A percentile compares a stretch with the other conserved stretches of the same genome.
Evolutionary conservation across 2,797 vertebrate species (phyloP).

Genomic region (Falco berigora): DNA sequence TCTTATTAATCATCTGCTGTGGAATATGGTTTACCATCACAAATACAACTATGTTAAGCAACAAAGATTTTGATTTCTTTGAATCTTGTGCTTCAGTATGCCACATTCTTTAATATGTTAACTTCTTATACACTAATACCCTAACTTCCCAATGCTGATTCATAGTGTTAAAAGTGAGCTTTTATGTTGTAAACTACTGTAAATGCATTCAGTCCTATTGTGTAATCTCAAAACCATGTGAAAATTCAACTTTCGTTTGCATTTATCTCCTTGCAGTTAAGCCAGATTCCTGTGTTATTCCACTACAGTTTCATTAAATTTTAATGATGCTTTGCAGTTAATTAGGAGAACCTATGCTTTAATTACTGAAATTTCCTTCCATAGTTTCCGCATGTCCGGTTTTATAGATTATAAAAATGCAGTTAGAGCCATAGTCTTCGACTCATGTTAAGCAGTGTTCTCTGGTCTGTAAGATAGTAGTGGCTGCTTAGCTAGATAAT

Average conservation of each 20-base stretch:
- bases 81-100: neutral
- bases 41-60: neutral
- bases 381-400: conserved; percentile 43
- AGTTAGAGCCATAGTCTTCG: conserved; percentile 31
- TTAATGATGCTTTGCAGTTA: conserved; percentile 56
- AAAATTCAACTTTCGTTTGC: conserved; percentile 27
- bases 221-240: neutral
- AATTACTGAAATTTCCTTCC: conserved; percentile 61
- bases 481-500: conserved; percentile 33
- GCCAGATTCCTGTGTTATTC: conserved; percentile 16
- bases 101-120: neutral
- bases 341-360: conserved; percentile 58
- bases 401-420: conserved; percentile 62
- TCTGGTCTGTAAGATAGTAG: neutral
- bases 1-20: neutral
- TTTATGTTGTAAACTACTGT: neutral
- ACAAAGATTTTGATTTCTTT: neutral
- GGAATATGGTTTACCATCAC: neutral
- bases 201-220: neutral
- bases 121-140: neutral
- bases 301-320: conserved; percentile 39
- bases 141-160: neutral
- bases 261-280: conserved; percentile 31
- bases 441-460: conserved; percentile 40
- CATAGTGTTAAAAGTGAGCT: neutral